Evolutionary conservation across 2,888 invertebrate genomes (phyloP).

Genomic region (Tanypteryx hageni): DNA sequence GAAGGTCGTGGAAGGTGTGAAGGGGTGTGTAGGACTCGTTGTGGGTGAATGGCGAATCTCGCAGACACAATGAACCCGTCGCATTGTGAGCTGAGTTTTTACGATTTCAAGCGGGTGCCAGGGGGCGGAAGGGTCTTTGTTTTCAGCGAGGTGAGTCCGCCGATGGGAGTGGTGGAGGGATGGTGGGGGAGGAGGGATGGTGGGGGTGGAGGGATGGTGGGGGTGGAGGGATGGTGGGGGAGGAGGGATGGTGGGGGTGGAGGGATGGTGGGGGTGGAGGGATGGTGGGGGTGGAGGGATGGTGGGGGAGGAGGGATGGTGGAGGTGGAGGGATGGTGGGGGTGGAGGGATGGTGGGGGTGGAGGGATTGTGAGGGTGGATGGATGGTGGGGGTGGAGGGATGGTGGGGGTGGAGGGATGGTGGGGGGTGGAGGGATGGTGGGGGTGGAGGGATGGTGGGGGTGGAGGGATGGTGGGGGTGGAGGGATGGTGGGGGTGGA

Average conservation of each 20-base stretch:
- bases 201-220: neutral
- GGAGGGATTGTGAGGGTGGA: too few relatives aligned
- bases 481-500: neutral
- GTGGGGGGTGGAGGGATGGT: neutral
- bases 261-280: neutral
- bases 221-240: neutral
- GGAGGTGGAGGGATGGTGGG: too few relatives aligned
- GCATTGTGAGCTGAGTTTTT: slow-evolving; percentile 12
- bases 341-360: neutral
- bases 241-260: neutral
- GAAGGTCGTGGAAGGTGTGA: neutral
- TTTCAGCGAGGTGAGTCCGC: neutral
- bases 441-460: neutral
- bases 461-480: neutral
- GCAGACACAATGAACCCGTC: neutral
- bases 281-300: neutral
- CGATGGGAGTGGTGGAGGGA: neutral
- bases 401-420: neutral
- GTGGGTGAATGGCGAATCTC: neutral
- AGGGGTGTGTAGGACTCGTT: neutral
- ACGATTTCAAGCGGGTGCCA: neutral
- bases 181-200: neutral
- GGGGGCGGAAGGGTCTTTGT: neutral
- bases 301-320: too few relatives aligned
- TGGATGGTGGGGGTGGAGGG: neutral